Base-by-base conservation (phyloP, 2,113 vertebrate genomes). In the Salminus brasiliensis region DNA sequence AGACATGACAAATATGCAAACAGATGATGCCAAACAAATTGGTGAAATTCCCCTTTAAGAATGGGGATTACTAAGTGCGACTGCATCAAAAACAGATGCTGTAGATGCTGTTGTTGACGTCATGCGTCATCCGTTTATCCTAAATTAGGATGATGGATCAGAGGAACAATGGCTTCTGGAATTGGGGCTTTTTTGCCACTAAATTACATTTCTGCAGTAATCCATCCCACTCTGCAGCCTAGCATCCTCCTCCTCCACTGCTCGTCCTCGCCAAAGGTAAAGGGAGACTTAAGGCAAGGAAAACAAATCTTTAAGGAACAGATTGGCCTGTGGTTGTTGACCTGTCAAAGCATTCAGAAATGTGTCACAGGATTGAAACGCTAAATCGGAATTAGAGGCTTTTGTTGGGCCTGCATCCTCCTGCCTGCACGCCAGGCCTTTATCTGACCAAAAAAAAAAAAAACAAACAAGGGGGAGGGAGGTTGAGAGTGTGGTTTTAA, bases 311-410 rank as follows among this genome's bases (percentile, higher is more conserved):
- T 84, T 74, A 78, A 55, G 80, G 80, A 91, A 89, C 91, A 91
- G 91, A 90, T 91, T 92, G 91, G 60, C 77, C 79, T 80, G 84
- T 87, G 87, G 78, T 87, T 88, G 89, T 81, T 89, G 88, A 91
- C 88, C 88, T 89, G 89, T 91, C 89, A 87, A 70, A 85, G 84
- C 77, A 62, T 85, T 72, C 87, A 84, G 83, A 89, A 89, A 83
- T 88, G 86, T 82, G 85, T 80, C 68, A 32, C 81, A 83, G 89
- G 91, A 90, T 91, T 92, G 89, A 88, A 89, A 89, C 86, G 84
- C 87, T 92, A 92, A 92, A 92, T 92, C 90, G 87, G 87, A 80
- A 92, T 91, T 91, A 90, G 84, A 88, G 85, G 89, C 89, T 91
- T 92, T 89, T 89, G 88, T 90, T 84, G 81, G 87, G 88, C 73